Evolutionary conservation across 2,797 vertebrate species (phyloP), one percentile per base, ranked within the genome.

Genomic region (Catamblyrhynchus diadema): DNA sequence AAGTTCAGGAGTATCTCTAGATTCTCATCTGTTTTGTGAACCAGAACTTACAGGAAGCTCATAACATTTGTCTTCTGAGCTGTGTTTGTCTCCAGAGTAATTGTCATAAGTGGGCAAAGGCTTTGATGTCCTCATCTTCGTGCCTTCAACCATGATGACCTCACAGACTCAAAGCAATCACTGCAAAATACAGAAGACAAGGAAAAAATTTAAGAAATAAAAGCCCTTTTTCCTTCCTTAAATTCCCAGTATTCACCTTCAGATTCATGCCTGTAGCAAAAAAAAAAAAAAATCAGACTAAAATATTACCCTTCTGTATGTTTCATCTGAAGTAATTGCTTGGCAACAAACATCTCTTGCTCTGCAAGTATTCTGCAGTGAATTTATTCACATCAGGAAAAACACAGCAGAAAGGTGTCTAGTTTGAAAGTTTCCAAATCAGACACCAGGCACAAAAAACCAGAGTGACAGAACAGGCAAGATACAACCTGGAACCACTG

Each of bases 11-110:
- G 45, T 33, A 69, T 35, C 64, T 70, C 67, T 87, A 71, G 12
- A 47, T 84, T 48, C 54, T 86, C 78, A 57, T 54, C 60, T 82
- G 53, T 57, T 90, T 80, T 35, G 86, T 84, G 81, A 96, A 94
- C 53, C 73, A 83, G 78, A 94, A 95, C 70, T 94, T 84, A 96
- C 94, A 79, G 92, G 95, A 81, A 94, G 74, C 54, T 93, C 53
- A 25, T 14, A 88, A 45, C 18, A 56, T 72, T 96, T 94, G 41
- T 84, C 91, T 92, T 72, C 77, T 17, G 30, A 90, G 82, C 33
- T 54, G 47, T 37, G 59, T 64, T 88, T 93, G 57, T 95, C 87
- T 72, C 81, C 94, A 53, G 88, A 86, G 69, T 75, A 95, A 93
- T 57, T 91, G 47, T 80, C 71, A 1, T 66, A 88, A 81, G 72